Evolutionary conservation across 2,797 vertebrate genomes (phyloP), one percentile per base, ranked within the genome.

Genomic region (Malurus splendens): DNA sequence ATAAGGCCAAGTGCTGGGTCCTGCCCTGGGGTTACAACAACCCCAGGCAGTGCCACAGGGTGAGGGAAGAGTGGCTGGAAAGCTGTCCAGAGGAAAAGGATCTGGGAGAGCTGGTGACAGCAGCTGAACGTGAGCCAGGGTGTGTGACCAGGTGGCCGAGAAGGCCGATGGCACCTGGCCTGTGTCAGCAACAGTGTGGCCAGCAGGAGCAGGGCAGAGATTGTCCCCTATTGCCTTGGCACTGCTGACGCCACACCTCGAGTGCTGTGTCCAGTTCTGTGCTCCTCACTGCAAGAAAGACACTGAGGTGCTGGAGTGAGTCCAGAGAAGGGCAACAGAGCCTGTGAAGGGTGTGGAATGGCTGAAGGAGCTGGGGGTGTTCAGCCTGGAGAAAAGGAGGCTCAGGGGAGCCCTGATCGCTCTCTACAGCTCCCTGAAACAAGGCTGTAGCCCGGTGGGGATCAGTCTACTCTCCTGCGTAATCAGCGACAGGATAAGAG

Each of bases 241-340:
- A 20, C 22, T 55, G 41, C 1, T 54, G 48, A 24, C 44, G 36
- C 4, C 17, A 18, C 23, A 28, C 12, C 36, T 67, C 0, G 0
- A 54, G 19, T 28, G 4, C 41, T 30, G 14, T 8, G 41, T 38
- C 7, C 54, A 48, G 5, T 48, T 60, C 23, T 42, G 33, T 18
- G 36, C 9, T 28, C 9, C 6, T 55, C 55, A 67, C 9, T 48
- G 7, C 13, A 42, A 30, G 27, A 44, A 28, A 24, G 68, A 20
- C 27, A 18, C 0, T 3, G 27, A 61, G 61, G 36, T 3, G 47
- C 42, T 74, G 76, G 18, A 55, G 5, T 0, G 0, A 0, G 10
- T 48, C 68, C n/a, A 42, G n/a, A 55, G 23, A 67, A 61, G 28
- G 17, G 23, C 27, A 50, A 25, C 28, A 15, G 9, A 81, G 23